A percentile compares a stretch with the other conserved stretches of the same genome.
Conservation (phyloP, 1,140 invertebrate genomes). For the Nephila pilipes region DNA sequence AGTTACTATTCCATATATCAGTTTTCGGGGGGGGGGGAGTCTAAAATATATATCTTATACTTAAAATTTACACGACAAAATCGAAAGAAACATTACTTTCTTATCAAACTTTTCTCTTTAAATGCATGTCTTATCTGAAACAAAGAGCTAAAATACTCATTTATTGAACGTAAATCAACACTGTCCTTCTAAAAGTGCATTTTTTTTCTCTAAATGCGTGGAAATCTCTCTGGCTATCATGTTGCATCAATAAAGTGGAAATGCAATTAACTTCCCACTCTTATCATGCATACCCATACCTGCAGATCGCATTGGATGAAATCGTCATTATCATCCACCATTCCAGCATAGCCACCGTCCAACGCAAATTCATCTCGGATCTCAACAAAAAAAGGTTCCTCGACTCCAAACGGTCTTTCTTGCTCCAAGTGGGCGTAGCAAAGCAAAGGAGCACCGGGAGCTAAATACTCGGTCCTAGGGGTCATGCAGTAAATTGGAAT, state of each 20-base stretch:
- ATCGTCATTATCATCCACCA: conserved; percentile 26
- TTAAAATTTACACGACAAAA: too few relatives aligned
- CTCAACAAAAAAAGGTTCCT: conserved; percentile 33
- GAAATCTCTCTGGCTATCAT: not conserved
- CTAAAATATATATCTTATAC: too few relatives aligned
- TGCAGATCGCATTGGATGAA: not conserved
- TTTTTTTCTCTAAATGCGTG: not conserved
- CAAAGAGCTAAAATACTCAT: not conserved
- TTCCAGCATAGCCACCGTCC: conserved; percentile 35
- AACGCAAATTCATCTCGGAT: conserved; percentile 29
- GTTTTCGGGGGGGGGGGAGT: too few relatives aligned
- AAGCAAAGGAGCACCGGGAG: conserved; percentile 68
- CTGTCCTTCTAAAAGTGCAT: not conserved
- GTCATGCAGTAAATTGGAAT: conserved; percentile 74
- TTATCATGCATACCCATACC: conserved; percentile 39
- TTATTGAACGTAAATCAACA: conserved; percentile 15
- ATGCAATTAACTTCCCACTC: conserved; percentile 55
- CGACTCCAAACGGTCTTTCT: conserved; percentile 9
- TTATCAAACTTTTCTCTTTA: not conserved
- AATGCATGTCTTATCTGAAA: not conserved
- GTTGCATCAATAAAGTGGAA: not conserved
- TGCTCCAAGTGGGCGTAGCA: conserved; percentile 63
- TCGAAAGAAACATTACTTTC: too few relatives aligned
- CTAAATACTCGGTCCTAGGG: conserved; percentile 65
- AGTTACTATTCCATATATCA: too few relatives aligned